Conservation (phyloP, 2,888 invertebrate genomes). For the Brenthis ino region DNA sequence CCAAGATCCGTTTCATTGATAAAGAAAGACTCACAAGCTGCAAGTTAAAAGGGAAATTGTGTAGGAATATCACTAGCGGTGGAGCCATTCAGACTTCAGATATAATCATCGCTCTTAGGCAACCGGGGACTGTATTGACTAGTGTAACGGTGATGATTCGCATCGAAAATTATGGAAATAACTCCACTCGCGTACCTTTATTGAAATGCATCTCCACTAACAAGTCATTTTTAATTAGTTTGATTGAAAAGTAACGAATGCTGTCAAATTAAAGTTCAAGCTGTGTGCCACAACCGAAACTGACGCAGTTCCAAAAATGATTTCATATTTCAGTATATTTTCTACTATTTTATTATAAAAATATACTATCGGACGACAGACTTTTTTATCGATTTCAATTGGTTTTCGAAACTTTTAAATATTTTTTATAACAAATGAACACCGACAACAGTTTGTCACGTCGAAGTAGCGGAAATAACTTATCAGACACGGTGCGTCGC, state of each 20-base stretch:
- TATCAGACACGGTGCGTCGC: conserved; percentile 66
- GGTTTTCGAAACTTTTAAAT: conserved; percentile 5
- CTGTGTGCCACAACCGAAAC: neutral
- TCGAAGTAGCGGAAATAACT: conserved; percentile 72
- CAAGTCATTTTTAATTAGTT: conserved; percentile 26
- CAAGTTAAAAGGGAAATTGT: conserved; percentile 77
- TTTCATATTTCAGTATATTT: neutral
- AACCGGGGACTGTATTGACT: conserved; percentile 39
- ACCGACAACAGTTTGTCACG: conserved; percentile 43
- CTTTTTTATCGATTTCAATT: no score
- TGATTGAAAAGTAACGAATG: conserved; percentile 16
- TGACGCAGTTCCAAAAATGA: neutral
- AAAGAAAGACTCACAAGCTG: conserved; percentile 46
- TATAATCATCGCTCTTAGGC: conserved; percentile 39
- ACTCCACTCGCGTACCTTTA: conserved; percentile 16
- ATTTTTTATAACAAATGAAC: neutral
- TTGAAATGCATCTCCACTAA: conserved; percentile 20
- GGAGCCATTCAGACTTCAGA: conserved; percentile 39
- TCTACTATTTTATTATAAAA: no score
- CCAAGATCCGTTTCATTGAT: conserved; percentile 68
- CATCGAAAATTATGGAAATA: conserved; percentile 35
- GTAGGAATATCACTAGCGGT: conserved; percentile 59
- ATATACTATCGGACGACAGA: no score
- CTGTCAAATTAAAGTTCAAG: conserved; percentile 1
- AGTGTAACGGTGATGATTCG: conserved; percentile 31